phyloP scores from a whole-genome alignment of 2,888 invertebrate genomes.

The Julus scanicus region DNA sequence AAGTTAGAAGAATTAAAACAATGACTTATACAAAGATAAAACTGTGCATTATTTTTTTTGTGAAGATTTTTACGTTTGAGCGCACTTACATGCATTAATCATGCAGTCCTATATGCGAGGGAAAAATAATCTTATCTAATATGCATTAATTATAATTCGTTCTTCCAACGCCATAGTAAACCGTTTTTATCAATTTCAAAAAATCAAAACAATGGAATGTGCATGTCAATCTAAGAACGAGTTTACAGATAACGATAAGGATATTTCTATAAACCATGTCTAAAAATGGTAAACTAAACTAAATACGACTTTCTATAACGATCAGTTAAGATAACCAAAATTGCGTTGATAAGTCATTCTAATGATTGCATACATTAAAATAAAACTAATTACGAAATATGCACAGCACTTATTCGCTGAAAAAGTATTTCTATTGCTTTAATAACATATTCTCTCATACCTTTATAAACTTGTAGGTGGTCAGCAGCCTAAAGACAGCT shows the following conservation, averaged over 20 bases:
- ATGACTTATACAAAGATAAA: no score
- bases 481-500: background rate
- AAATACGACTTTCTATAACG: background rate
- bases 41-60: no score
- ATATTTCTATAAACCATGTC: background rate
- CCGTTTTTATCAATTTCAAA: background rate
- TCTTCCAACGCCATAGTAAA: no score
- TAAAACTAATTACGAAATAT: background rate
- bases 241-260: conserved; percentile 4
- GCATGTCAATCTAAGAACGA: background rate
- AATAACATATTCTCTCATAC: background rate
- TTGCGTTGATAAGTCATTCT: background rate
- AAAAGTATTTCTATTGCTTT: background rate
- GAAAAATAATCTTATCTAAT: no score
- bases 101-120: no score
- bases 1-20: no score
- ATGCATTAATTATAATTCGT: no score
- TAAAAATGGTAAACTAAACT: background rate
- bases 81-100: no score
- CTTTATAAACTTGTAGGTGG: background rate
- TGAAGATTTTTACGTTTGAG: no score
- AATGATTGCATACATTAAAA: background rate
- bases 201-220: background rate
- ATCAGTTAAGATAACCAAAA: background rate
- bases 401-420: background rate